A percentile compares a stretch with the other conserved stretches of the same genome.
phyloP scores from a whole-genome alignment of 2,888 invertebrate genomes.

The Leptopterna dolabrata region DNA sequence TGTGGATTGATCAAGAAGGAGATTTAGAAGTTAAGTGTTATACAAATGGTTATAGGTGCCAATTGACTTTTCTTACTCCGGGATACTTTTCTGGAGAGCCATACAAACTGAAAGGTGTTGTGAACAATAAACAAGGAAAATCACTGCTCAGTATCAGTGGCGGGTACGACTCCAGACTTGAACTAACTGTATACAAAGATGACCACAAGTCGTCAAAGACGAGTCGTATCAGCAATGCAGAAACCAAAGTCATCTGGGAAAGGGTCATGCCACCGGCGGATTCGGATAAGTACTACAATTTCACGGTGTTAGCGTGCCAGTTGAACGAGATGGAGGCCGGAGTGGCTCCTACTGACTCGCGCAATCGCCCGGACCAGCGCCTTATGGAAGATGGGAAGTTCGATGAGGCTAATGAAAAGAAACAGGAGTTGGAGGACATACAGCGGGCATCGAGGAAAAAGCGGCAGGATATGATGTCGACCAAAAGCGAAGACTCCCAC shows the following conservation, averaged over 20 bases:
- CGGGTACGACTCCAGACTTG: conserved; percentile 26
- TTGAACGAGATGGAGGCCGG: conserved; percentile 93
- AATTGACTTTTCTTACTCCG: conserved; percentile 96
- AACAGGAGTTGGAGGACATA: conserved; percentile 91
- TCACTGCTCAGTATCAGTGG: conserved; percentile 42
- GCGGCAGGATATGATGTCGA: not conserved
- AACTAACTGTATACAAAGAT: not conserved
- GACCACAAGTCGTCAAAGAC: not conserved
- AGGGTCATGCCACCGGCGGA: conserved; percentile 62
- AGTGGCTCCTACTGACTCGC: conserved; percentile 94
- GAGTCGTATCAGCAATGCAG: not conserved
- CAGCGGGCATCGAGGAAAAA: conserved; percentile 74
- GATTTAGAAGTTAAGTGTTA: conserved; percentile 97
- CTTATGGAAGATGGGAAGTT: conserved; percentile 95
- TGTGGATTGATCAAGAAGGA: conserved; percentile 99
- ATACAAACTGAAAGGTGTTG: conserved; percentile 79
- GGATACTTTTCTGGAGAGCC: conserved; percentile 94
- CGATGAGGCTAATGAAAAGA: conserved; percentile 90
- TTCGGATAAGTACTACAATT: conserved; percentile 86
- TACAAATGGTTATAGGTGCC: conserved; percentile 90
- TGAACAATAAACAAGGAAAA: conserved; percentile 74
- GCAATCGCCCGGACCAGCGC: conserved; percentile 94
- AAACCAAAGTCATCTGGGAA: conserved; percentile 42
- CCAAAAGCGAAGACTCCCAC: not conserved
- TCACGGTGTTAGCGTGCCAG: conserved; percentile 94